Evolutionary conservation across 2,888 invertebrate species (phyloP).

Genomic region (Agonopterix arenella): DNA sequence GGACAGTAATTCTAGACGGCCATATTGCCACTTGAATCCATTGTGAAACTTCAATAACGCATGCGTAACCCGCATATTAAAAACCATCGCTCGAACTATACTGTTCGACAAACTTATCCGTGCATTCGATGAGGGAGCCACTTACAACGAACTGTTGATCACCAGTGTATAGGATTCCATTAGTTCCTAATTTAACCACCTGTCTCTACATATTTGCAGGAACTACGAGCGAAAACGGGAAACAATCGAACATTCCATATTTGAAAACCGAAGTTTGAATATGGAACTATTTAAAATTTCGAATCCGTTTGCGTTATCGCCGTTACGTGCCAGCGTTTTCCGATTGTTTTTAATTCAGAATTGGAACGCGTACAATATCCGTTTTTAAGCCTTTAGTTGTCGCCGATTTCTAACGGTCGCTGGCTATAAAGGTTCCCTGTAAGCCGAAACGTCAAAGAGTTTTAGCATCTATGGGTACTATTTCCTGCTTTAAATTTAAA

Average conservation of each 20-base stretch:
- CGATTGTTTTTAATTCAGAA: slow-evolving; percentile 28
- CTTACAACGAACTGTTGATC: background rate
- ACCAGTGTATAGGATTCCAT: background rate
- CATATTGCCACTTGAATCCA: slow-evolving; percentile 51
- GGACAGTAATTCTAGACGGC: slow-evolving; percentile 43
- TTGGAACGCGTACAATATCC: slow-evolving; percentile 34
- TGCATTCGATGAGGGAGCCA: slow-evolving; percentile 1
- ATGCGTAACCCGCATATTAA: slow-evolving; percentile 67
- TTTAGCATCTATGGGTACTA: too few species aligned
- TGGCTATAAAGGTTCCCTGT: background rate
- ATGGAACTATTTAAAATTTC: slow-evolving; percentile 76
- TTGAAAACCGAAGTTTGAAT: slow-evolving; percentile 65
- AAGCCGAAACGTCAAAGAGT: too few species aligned
- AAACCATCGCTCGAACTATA: slow-evolving; percentile 41
- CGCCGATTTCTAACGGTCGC: slow-evolving; percentile 11
- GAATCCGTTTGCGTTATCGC: slow-evolving; percentile 74
- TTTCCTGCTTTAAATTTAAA: too few species aligned
- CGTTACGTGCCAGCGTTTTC: slow-evolving; percentile 18
- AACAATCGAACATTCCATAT: slow-evolving; percentile 71
- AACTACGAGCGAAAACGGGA: slow-evolving; percentile 72
- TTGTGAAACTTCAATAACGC: slow-evolving; percentile 69
- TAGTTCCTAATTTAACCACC: slow-evolving; percentile 4
- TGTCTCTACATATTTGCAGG: slow-evolving; percentile 2
- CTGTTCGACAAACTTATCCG: slow-evolving; percentile 13
- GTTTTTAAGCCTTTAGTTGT: slow-evolving; percentile 22